Conservation (phyloP, 2,797 vertebrate genomes). For the Lemur catta region DNA sequence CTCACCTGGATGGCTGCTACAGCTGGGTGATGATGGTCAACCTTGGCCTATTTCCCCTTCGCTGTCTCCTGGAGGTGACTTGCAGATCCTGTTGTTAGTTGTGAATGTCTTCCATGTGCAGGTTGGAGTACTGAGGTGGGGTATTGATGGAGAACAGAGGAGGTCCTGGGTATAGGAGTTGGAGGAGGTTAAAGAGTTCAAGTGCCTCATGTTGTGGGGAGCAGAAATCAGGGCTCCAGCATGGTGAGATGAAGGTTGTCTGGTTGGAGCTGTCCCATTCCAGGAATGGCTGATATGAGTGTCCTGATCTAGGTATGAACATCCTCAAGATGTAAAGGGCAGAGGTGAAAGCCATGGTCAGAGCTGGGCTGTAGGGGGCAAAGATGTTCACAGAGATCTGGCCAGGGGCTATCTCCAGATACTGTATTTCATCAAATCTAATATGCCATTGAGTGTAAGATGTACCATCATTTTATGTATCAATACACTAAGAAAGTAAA, state of each 20-base stretch:
- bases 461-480: neutral
- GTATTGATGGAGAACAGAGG: neutral
- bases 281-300: neutral
- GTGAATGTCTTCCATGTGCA: neutral
- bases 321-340: neutral
- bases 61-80: neutral
- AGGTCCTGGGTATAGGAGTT: neutral
- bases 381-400: constrained; percentile 16
- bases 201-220: neutral
- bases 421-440: neutral
- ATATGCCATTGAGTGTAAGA: neutral
- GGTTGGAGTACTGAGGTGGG: neutral
- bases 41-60: neutral
- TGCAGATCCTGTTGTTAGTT: neutral
- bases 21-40: neutral
- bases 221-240: neutral
- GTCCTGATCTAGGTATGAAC: neutral
- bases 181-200: neutral
- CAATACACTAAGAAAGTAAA: constrained; percentile 5
- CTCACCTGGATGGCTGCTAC: neutral
- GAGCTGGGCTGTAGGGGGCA: neutral
- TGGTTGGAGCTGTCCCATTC: neutral
- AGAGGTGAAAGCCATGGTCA: constrained; percentile 14
- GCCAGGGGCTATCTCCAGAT: neutral
- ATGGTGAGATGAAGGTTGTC: neutral